Conservation (phyloP, 2,797 vertebrate species). For the Odontamblyopus rebecca region DNA sequence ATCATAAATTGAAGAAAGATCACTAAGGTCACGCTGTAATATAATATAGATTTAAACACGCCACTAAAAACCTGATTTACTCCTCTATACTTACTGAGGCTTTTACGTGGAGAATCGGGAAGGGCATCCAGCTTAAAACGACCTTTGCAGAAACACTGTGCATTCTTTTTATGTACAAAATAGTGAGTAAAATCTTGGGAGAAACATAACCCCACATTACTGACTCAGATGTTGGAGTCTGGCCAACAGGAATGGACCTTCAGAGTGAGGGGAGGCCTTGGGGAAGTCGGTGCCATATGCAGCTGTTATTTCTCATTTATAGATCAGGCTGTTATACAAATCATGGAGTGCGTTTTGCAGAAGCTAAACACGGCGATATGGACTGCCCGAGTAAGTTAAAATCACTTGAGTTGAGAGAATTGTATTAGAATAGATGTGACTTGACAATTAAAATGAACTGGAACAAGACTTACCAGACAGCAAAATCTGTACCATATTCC, state of each 20-base stretch:
- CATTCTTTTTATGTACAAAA: neutral
- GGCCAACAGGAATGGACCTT: constrained; percentile 2
- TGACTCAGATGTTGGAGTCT: constrained; percentile 4
- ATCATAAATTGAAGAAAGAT: too few species aligned
- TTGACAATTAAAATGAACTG: too few species aligned
- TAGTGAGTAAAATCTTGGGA: neutral
- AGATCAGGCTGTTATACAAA: neutral
- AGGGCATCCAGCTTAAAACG: neutral
- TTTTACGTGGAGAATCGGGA: neutral
- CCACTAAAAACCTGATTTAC: too few species aligned
- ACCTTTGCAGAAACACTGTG: neutral
- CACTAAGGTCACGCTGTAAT: too few species aligned
- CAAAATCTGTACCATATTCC: too few species aligned
- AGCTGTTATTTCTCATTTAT: constrained; percentile 1
- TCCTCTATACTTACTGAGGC: too few species aligned
- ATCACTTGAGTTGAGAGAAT: neutral
- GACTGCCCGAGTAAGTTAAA: neutral
- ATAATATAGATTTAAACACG: too few species aligned
- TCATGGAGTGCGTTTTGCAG: neutral
- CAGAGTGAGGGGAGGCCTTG: neutral
- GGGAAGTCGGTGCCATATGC: neutral
- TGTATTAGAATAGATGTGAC: too few species aligned
- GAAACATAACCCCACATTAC: neutral
- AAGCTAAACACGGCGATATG: neutral
- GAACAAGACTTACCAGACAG: too few species aligned